Evolutionary conservation across 1,140 invertebrate species (phyloP).

Genomic region (Teleopsis dalmanni): DNA sequence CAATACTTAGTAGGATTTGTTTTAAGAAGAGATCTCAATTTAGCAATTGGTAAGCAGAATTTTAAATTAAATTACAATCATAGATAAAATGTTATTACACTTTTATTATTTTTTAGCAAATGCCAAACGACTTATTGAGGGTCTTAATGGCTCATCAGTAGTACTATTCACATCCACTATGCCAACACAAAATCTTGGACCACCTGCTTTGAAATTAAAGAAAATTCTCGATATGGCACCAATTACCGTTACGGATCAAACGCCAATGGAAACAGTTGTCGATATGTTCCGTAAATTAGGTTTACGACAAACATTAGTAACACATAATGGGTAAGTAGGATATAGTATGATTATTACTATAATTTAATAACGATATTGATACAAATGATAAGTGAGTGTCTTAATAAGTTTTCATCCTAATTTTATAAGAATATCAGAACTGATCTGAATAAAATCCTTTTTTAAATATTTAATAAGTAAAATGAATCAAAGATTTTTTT

Average conservation of each 20-base stretch:
- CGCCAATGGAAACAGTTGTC: constrained; percentile 99
- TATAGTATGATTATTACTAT: too few relatives aligned
- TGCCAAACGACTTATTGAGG: constrained; percentile 80
- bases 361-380: too few relatives aligned
- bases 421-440: too few relatives aligned
- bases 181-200: constrained; percentile 54
- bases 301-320: constrained; percentile 92
- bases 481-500: too few relatives aligned
- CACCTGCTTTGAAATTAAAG: constrained; percentile 77
- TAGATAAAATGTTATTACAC: not conserved
- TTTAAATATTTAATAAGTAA: too few relatives aligned
- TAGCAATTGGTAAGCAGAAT: constrained; percentile 70
- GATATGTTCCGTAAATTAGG: constrained; percentile 99
- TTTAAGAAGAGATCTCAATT: constrained; percentile 82
- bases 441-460: too few relatives aligned
- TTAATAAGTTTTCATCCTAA: too few relatives aligned
- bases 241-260: constrained; percentile 98
- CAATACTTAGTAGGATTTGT: constrained; percentile 98
- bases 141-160: constrained; percentile 77
- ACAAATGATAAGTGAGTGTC: too few relatives aligned
- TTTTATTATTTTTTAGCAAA: constrained; percentile 54
- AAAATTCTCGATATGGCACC: constrained; percentile 98
- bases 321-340: constrained; percentile 96
- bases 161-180: constrained; percentile 72
- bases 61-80: not conserved